Conservation (phyloP, 2,113 vertebrate species). For the cat (Felis catus) region DNA sequence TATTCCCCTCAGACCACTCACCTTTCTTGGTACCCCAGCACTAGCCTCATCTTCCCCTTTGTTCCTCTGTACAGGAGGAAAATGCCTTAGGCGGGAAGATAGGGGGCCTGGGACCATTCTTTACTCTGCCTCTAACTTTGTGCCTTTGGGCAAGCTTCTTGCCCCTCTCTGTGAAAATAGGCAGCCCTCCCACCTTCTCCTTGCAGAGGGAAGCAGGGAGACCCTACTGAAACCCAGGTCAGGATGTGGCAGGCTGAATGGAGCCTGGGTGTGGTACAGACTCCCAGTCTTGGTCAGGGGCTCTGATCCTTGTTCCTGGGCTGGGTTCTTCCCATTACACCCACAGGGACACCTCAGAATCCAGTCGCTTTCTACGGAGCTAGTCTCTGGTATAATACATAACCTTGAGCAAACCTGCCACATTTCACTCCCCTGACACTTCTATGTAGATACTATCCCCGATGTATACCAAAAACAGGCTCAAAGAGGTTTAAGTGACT, state of each 20-base stretch:
- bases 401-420: background rate
- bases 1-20: background rate
- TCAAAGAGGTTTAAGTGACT: background rate
- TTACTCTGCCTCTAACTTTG: background rate
- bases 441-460: background rate
- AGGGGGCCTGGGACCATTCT: background rate
- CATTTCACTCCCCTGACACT: background rate
- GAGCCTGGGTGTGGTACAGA: background rate
- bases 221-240: background rate
- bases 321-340: background rate
- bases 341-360: background rate
- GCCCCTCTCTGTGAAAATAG: background rate
- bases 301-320: background rate
- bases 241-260: no score
- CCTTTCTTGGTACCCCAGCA: no score
- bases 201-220: background rate
- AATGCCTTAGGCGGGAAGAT: background rate
- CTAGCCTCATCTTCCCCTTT: background rate
- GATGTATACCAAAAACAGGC: background rate
- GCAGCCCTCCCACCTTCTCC: background rate
- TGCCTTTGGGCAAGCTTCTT: background rate
- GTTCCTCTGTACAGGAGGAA: background rate
- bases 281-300: background rate
- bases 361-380: background rate
- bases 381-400: background rate